These are phyloP conservation scores for Tonatia bakeri DNA, from an alignment of 2,113 vertebrate genomes.

Conservation along the genomic window DNA sequence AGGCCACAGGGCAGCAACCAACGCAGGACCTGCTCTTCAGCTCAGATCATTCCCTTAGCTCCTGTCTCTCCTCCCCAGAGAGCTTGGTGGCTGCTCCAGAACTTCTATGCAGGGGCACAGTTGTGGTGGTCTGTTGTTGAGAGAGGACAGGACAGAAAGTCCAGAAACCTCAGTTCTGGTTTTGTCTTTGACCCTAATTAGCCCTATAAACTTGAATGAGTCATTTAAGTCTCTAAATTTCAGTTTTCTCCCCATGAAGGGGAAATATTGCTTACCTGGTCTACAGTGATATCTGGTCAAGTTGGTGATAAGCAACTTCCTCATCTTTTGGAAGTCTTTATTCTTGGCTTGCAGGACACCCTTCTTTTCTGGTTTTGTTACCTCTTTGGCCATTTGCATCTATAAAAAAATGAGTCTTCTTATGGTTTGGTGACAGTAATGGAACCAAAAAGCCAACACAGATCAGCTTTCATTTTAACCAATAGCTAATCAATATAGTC, in stretches of 20 bases:
- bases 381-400: neutral
- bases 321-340: neutral
- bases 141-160: neutral
- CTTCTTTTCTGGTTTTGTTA: neutral
- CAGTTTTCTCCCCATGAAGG: neutral
- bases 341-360: neutral
- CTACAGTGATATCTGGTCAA: neutral
- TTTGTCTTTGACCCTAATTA: neutral
- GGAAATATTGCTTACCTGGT: neutral
- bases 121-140: neutral
- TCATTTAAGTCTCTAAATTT: neutral
- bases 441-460: neutral
- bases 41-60: neutral
- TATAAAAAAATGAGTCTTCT: neutral
- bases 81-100: neutral
- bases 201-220: neutral
- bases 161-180: neutral
- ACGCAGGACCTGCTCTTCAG: rapidly evolving
- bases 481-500: neutral
- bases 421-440: neutral
- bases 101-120: neutral
- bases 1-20: rapidly evolving
- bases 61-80: rapidly evolving
- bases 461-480: neutral
- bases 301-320: neutral